Evolutionary conservation across 64 coral and sea anemone species (phyloP), one percentile per base, ranked within the genome.

Genomic region (Hydrozoanthus tunicans): DNA sequence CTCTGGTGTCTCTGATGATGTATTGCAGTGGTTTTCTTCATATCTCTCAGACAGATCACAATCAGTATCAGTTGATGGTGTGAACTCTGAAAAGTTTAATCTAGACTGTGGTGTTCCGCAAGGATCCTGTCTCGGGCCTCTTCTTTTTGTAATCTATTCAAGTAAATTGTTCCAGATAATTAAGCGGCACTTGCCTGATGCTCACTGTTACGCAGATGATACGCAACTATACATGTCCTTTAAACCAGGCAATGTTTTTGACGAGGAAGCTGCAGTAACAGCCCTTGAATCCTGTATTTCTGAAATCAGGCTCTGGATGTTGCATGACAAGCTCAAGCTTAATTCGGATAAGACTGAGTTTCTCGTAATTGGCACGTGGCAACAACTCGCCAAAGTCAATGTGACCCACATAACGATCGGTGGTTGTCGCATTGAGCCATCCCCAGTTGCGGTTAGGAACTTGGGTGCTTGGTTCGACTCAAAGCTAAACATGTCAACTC

Each of bases 351-450:
- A 79, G 77, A 79, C 77, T 79, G 77, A 79, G 77, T 79, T 79
- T 79, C 77, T 79, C 77, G 26, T 79, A 51, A 32, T 79, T 79
- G 77, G 77, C 77, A 79, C 77, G 77, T 79, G 77, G 77, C 77
- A 79, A 51, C 77, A 79, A 79, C 77, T 79, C 26, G 77, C 79
- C 75, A 77, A 77, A 83, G 81, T 64, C 81, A 83, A 83, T 83
- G 81, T 83, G 14, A 83, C 81, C 81, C 81, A 83, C 81, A 83
- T 83, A 83, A 83, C 81, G 14, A 83, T 83, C 60, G 81, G 81
- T 83, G 81, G 81, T 83, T 65, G 81, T 83, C 81, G 81, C 25
- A 83, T 83, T 83, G 81, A 83, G 81, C 81, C 81, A 83, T 83
- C 81, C 81, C 57, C 81, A 83, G 81, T 83, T 83, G 81, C 81